Conservation (phyloP, 2,888 invertebrate genomes). For the Sylvicola cinctus region DNA sequence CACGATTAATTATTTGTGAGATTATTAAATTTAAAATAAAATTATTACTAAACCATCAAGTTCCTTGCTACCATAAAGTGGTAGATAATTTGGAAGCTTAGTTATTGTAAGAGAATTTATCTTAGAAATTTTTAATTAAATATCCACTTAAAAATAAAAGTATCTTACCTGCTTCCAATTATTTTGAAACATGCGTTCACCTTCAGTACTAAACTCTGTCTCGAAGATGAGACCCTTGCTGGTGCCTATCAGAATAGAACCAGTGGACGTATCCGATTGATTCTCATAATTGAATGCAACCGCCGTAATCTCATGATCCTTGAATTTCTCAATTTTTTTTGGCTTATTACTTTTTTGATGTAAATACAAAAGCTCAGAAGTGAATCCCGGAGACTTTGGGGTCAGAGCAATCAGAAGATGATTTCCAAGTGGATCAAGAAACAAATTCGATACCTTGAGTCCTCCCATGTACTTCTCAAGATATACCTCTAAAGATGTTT, state of each 20-base stretch:
- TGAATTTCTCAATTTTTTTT: slow-evolving; percentile 31
- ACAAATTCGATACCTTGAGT: slow-evolving; percentile 18
- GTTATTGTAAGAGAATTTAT: slow-evolving; percentile 5
- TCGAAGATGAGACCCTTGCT: slow-evolving; percentile 80
- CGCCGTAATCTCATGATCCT: slow-evolving; percentile 61
- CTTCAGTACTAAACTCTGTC: slow-evolving; percentile 63
- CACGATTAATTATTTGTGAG: slow-evolving; percentile 7
- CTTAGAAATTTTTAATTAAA: too few relatives aligned
- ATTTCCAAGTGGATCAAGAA: slow-evolving; percentile 65
- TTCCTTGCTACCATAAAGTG: slow-evolving; percentile 50
- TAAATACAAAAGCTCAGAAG: slow-evolving; percentile 61
- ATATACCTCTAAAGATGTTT: slow-evolving; percentile 14
- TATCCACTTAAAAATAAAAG: too few relatives aligned
- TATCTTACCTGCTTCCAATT: slow-evolving; percentile 63
- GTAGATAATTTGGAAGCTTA: slow-evolving; percentile 58
- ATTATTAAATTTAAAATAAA: background rate
- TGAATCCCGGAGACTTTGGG: slow-evolving; percentile 28
- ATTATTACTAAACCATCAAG: slow-evolving; percentile 50
- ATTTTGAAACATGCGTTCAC: slow-evolving; percentile 66
- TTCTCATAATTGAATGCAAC: slow-evolving; percentile 75
- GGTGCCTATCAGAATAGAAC: slow-evolving; percentile 74
- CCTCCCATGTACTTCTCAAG: slow-evolving; percentile 21
- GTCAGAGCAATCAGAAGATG: slow-evolving; percentile 62
- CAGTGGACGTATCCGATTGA: slow-evolving; percentile 46
- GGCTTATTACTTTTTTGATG: slow-evolving; percentile 55